Evolutionary conservation across 2,113 vertebrate genomes (phyloP), one percentile per base, ranked within the genome.

Genomic region (Nyctereutes procyonoides): DNA sequence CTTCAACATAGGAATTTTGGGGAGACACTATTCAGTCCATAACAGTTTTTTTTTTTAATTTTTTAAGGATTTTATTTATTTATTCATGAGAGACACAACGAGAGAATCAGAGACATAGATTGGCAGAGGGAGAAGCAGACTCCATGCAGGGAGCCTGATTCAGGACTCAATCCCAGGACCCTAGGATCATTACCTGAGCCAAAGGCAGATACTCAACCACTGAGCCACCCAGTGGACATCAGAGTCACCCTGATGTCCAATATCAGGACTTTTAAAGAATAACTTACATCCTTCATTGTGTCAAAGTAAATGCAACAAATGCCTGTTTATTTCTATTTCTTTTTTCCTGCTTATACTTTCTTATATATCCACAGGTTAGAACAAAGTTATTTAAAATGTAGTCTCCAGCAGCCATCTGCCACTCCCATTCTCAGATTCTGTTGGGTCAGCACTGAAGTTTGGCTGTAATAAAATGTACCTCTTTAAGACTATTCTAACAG

Each of bases 351-450:
- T 67, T 63, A 13, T 83, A 48, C 60, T 9, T 95, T 65, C 35
- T 86, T 76, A 53, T 26, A 30, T 24, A 32, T 56, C 14, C 12
- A 32, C 11, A 90, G 53, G n/a, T 88, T 88, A 73, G 48, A 48
- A 83, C n/a, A 97, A 90, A 76, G 56, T 28, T 32, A 82, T 38
- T 86, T 96, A 77, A 85, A 85, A 88, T 71, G 5, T 62, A 80
- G n/a, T 71, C n/a, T 85, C 24, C 16, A 86, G 32, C 24, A 93
- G 55, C 58, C 83, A 93, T 95, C 96, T 96, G 71, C 58, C 26
- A 55, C 30, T 81, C 22, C 81, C 14, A 51, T 91, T 91, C 73
- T 92, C 83, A 48, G 17, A 86, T 67, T 92, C 32, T 88, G 1
- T 3, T 86, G 90, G 58, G 77, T 88, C 58, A 96, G 17, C 28